phyloP scores from a whole-genome alignment of 2,888 invertebrate species.

The Sesia apiformis region DNA sequence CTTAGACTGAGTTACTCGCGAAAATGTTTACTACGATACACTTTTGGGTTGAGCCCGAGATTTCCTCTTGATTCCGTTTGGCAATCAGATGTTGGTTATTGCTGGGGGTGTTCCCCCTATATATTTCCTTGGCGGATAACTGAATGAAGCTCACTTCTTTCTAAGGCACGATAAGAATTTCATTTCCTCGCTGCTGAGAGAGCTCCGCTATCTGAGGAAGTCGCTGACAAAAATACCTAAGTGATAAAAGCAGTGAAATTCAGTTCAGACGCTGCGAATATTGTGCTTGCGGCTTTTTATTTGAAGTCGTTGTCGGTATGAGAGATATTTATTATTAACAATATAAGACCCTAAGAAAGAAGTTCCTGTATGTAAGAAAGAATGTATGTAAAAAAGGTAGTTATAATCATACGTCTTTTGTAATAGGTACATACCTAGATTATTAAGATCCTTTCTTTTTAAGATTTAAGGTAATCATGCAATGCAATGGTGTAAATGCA shows the following conservation, averaged over 20 bases:
- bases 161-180: constrained; percentile 73
- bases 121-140: constrained; percentile 68
- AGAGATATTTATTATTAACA: constrained; percentile 2
- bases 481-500: too few relatives aligned
- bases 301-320: constrained; percentile 14
- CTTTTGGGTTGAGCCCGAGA: constrained; percentile 38
- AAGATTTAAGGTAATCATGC: too few relatives aligned
- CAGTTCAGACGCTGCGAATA: constrained; percentile 44
- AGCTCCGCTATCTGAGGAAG: constrained; percentile 67
- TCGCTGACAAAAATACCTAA: constrained; percentile 67
- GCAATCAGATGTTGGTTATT: constrained; percentile 63
- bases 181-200: constrained; percentile 66
- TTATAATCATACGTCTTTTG: too few relatives aligned
- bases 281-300: constrained; percentile 26
- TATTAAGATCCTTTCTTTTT: too few relatives aligned
- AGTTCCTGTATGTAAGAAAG: too few relatives aligned
- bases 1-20: constrained; percentile 2
- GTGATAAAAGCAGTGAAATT: constrained; percentile 64
- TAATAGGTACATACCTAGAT: too few relatives aligned
- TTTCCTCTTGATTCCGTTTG: constrained; percentile 46
- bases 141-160: constrained; percentile 63
- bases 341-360: too few relatives aligned
- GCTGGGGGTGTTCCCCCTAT: constrained; percentile 44
- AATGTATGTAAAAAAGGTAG: too few relatives aligned
- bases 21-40: constrained; percentile 30